A percentile compares a stretch with the other conserved stretches of the same genome.
phyloP scores from a whole-genome alignment of 2,797 vertebrate species.

The Rhincodon typus region DNA sequence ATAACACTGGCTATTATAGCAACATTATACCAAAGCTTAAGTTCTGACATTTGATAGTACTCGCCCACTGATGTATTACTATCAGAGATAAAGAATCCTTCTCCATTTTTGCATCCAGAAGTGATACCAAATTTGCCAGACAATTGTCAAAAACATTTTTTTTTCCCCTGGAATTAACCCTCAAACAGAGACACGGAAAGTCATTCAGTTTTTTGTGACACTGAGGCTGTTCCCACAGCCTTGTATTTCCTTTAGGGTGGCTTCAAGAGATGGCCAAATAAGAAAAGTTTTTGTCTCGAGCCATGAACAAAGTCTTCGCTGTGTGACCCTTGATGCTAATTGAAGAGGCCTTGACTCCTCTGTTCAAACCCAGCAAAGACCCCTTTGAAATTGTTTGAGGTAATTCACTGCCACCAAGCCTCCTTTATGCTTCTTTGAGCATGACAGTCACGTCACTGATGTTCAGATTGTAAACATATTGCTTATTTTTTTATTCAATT shows the following conservation, averaged over 20 bases:
- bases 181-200: background rate
- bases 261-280: background rate
- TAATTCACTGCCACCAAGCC: background rate
- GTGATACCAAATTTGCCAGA: background rate
- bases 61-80: background rate
- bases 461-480: background rate
- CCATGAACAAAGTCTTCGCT: background rate
- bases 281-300: background rate
- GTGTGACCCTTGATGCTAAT: constrained; percentile 12
- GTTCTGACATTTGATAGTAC: background rate
- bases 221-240: background rate
- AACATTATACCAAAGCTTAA: background rate
- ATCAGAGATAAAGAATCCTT: background rate
- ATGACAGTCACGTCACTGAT: background rate
- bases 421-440: background rate
- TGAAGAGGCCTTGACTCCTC: background rate
- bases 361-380: background rate
- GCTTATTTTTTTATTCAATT: background rate
- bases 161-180: background rate
- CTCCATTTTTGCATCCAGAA: background rate
- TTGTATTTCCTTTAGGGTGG: background rate
- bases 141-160: background rate
- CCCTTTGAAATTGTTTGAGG: background rate
- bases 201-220: background rate
- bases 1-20: background rate